Evolutionary conservation across 2,113 vertebrate genomes (phyloP).

Genomic region (Hiodon alosoides): DNA sequence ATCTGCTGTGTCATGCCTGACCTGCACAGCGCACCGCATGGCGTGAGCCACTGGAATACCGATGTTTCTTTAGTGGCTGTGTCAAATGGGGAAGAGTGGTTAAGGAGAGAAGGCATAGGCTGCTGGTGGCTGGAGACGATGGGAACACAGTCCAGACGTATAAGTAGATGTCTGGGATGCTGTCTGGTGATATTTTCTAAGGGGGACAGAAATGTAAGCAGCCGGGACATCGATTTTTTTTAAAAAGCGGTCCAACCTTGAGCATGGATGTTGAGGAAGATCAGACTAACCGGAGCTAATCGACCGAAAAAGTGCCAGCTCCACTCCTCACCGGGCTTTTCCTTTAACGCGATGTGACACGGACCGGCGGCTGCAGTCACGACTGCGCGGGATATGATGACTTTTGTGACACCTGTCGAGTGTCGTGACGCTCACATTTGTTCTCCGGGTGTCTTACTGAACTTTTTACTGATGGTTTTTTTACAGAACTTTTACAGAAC

Average conservation of each 20-base stretch:
- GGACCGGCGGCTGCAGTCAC: slow-evolving; percentile 8
- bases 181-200: no score
- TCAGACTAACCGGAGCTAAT: slow-evolving; percentile 16
- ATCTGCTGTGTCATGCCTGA: background rate
- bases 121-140: background rate
- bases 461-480: background rate
- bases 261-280: background rate
- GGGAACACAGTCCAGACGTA: background rate
- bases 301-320: background rate
- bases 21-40: background rate
- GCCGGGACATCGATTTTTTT: background rate
- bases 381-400: background rate
- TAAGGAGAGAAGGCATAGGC: background rate
- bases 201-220: background rate
- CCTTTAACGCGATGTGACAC: slow-evolving; percentile 18
- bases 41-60: background rate
- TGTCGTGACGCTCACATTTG: background rate
- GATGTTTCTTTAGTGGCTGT: background rate
- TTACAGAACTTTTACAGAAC: background rate
- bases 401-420: background rate
- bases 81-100: background rate
- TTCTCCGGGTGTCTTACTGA: background rate
- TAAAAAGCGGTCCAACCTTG: background rate
- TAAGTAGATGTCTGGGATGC: background rate
- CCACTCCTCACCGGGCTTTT: no score